Conservation (phyloP, 2,113 vertebrate genomes). For the Labeo catla region DNA sequence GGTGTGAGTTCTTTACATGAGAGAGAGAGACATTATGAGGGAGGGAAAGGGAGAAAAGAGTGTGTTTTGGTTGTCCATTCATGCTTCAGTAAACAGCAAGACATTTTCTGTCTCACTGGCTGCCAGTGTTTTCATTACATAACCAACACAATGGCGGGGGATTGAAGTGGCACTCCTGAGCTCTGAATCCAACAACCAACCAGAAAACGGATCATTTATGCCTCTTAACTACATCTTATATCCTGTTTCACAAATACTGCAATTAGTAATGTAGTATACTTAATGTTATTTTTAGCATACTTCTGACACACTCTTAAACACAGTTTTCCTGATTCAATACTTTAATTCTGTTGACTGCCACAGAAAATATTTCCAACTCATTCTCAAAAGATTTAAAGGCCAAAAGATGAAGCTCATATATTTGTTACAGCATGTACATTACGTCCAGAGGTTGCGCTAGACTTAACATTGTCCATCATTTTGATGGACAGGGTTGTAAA, state of each 20-base stretch:
- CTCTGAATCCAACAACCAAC: constrained; percentile 14
- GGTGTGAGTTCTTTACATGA: not conserved
- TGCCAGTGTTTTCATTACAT: constrained; percentile 72
- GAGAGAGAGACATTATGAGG: not conserved
- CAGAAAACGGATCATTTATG: constrained; percentile 5
- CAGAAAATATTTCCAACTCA: not conserved
- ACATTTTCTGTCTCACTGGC: constrained; percentile 77
- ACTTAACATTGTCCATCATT: too few species aligned
- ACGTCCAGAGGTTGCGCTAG: too few species aligned
- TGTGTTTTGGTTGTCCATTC: constrained; percentile 71
- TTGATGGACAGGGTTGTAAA: too few species aligned
- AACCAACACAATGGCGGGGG: constrained; percentile 69
- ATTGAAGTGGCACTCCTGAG: constrained; percentile 69
- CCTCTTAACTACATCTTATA: not conserved
- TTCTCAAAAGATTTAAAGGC: too few species aligned
- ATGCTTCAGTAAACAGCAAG: constrained; percentile 74
- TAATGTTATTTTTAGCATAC: not conserved
- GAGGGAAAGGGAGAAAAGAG: not conserved
- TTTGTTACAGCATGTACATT: too few species aligned
- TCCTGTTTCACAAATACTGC: not conserved
- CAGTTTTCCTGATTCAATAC: not conserved
- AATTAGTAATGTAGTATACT: not conserved
- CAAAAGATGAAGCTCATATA: not conserved
- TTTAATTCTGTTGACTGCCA: not conserved
- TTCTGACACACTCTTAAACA: not conserved